Percentiles rank a stretch among this genome's conserved stretches.
Conservation (phyloP, 2,888 invertebrate genomes). For the Ellobium chinense region DNA sequence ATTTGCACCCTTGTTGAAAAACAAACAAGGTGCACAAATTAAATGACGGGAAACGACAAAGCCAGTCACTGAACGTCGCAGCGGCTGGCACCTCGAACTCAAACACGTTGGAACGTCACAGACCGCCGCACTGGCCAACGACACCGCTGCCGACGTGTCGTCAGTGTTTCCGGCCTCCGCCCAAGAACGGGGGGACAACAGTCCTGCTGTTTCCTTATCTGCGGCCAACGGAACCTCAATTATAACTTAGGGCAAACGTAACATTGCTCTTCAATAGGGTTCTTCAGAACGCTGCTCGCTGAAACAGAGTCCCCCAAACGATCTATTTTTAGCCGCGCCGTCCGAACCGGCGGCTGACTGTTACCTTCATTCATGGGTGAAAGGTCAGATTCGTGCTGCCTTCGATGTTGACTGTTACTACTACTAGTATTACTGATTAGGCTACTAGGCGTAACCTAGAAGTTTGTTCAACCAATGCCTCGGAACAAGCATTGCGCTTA, state of each 20-base stretch:
- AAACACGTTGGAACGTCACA: background rate
- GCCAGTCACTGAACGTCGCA: background rate
- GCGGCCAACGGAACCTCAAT: slow-evolving; percentile 20
- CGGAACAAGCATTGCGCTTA: too few relatives aligned
- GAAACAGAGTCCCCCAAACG: too few relatives aligned
- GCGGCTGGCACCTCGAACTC: background rate
- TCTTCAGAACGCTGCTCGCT: too few relatives aligned
- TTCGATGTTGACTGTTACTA: too few relatives aligned
- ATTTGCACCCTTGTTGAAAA: slow-evolving; percentile 4
- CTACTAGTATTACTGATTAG: too few relatives aligned
- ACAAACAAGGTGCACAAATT: too few relatives aligned
- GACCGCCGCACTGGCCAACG: background rate
- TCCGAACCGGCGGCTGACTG: too few relatives aligned
- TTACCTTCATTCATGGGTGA: too few relatives aligned
- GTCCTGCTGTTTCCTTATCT: background rate
- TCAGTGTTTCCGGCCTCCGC: slow-evolving; percentile 31
- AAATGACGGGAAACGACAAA: background rate
- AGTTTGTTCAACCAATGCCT: too few relatives aligned
- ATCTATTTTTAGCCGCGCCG: too few relatives aligned
- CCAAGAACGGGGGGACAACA: slow-evolving; percentile 4
- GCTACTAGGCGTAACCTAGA: too few relatives aligned
- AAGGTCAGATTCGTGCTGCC: too few relatives aligned
- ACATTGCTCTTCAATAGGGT: slow-evolving; percentile 41
- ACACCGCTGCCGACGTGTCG: slow-evolving; percentile 9
- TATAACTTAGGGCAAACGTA: slow-evolving; percentile 1